Evolutionary conservation across 2,113 vertebrate genomes (phyloP).

Genomic region (Tachysurus fulvidraco): DNA sequence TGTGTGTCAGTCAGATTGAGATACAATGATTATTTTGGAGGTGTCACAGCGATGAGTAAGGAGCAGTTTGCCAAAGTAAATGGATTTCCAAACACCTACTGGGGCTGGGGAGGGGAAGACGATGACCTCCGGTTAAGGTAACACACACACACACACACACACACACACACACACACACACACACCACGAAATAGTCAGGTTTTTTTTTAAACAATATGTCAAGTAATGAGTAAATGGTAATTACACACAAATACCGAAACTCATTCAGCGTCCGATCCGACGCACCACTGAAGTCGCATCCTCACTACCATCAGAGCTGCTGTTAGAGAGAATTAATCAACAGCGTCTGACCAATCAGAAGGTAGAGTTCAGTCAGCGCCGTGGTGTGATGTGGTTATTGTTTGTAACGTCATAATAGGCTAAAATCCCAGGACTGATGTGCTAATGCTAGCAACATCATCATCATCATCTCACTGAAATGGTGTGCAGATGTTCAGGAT

Average conservation of each 20-base stretch:
- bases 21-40: slow-evolving; percentile 93
- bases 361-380: background rate
- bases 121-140: slow-evolving; percentile 94
- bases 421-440: background rate
- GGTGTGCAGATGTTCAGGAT: background rate
- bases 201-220: background rate
- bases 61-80: slow-evolving; percentile 90
- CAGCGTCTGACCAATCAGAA: background rate
- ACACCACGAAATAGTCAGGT: background rate
- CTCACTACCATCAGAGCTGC: background rate
- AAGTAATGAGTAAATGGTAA: background rate
- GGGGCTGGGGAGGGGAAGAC: slow-evolving; percentile 99
- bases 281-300: background rate
- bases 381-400: background rate
- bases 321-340: background rate
- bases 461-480: background rate
- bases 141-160: slow-evolving; percentile 40
- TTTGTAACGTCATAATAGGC: background rate
- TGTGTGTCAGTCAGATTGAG: slow-evolving; percentile 74
- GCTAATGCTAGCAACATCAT: background rate
- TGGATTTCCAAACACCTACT: slow-evolving; percentile 96
- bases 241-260: background rate
- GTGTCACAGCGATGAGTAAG: slow-evolving; percentile 89
- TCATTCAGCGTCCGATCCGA: too few species aligned
- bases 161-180: slow-evolving; percentile 22